These are phyloP conservation scores for Centropus unirufus DNA, from an alignment of 2,113 vertebrate species.

Conservation along the genomic window DNA sequence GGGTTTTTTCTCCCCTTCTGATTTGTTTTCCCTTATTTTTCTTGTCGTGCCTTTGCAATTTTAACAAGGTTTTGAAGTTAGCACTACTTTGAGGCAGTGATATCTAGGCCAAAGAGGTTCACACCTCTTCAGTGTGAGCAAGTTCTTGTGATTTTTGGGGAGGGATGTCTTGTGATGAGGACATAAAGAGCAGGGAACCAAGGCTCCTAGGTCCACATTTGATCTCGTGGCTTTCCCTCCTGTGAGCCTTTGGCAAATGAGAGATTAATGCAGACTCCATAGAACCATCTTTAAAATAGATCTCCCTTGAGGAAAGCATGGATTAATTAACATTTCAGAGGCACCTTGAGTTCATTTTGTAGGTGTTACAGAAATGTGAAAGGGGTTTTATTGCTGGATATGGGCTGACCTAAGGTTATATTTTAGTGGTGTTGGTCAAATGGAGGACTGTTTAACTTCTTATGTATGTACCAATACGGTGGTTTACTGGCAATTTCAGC, in stretches of 20 bases:
- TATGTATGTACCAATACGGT: not conserved
- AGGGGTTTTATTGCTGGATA: not conserved
- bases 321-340: constrained; percentile 65
- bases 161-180: constrained; percentile 20
- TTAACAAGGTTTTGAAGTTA: constrained; percentile 51
- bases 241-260: not conserved
- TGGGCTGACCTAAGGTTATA: not conserved
- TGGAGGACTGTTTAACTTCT: not conserved
- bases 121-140: not conserved
- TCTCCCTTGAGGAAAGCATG: not conserved
- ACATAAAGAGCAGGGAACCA: not conserved
- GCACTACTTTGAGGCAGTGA: constrained; percentile 18
- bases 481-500: not conserved
- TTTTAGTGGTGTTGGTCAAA: constrained; percentile 11
- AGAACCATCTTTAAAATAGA: constrained; percentile 40
- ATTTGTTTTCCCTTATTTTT: constrained; percentile 42
- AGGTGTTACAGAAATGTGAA: constrained; percentile 26
- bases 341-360: constrained; percentile 27
- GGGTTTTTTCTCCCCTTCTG: not conserved
- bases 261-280: constrained; percentile 20
- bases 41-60: not conserved
- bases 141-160: constrained; percentile 44
- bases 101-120: constrained; percentile 56
- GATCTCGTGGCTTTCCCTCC: not conserved
- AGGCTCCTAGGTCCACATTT: not conserved